Percentiles rank a stretch among this genome's conserved stretches.
Evolutionary conservation across 2,797 vertebrate genomes (phyloP).

Genomic region (Tamandua tetradactyla): DNA sequence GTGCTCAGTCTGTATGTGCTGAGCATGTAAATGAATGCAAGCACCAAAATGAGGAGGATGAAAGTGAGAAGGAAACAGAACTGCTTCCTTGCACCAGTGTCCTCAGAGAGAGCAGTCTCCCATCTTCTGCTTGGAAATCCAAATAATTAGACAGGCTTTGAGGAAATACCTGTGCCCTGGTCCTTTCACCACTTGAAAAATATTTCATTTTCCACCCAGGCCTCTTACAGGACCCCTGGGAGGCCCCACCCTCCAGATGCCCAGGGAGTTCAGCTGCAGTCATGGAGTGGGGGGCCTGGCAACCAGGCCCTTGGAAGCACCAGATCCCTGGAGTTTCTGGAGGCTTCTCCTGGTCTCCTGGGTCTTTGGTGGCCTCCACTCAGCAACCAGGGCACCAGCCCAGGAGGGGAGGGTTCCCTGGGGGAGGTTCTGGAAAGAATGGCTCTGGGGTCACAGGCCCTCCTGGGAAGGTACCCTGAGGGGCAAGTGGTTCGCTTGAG

Average conservation of each 20-base stretch:
- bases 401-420: slow-evolving; percentile 4
- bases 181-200: background rate
- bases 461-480: slow-evolving; percentile 32
- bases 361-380: slow-evolving; percentile 51
- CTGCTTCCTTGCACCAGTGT: fast-evolving
- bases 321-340: background rate
- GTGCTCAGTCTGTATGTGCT: background rate
- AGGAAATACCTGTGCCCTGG: background rate
- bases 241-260: background rate
- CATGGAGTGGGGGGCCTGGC: slow-evolving; percentile 45
- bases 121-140: background rate
- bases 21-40: fast-evolving
- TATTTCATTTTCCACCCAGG: slow-evolving; percentile 1
- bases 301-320: background rate
- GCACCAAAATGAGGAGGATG: background rate
- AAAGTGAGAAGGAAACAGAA: no score
- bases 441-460: slow-evolving; percentile 1
- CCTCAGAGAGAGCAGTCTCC: background rate
- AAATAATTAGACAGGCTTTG: background rate
- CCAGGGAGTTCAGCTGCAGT: background rate
- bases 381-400: slow-evolving; percentile 48
- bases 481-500: background rate
- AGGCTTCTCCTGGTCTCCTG: slow-evolving; percentile 3
- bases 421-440: slow-evolving; percentile 67
- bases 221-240: background rate